Evolutionary conservation across 2,113 vertebrate genomes (phyloP).

Genomic region (Miniopterus natalensis): DNA sequence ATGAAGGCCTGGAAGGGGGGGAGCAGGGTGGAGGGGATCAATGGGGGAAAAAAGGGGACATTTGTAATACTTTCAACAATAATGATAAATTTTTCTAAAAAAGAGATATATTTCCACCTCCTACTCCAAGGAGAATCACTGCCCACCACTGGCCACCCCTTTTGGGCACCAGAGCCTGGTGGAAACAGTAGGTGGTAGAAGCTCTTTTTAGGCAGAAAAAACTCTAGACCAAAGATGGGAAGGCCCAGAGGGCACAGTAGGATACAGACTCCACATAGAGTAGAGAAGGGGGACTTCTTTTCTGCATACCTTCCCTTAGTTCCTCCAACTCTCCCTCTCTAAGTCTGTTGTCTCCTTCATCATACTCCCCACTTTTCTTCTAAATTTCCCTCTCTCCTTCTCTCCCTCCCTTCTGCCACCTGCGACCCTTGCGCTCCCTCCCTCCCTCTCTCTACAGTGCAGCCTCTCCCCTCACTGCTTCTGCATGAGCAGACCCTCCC

Average conservation of each 20-base stretch:
- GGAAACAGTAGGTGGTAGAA: background rate
- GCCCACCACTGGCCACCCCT: background rate
- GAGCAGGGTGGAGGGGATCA: too few relatives aligned
- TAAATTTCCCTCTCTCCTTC: background rate
- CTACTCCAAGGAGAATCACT: background rate
- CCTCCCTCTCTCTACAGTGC: background rate
- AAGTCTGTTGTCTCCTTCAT: background rate
- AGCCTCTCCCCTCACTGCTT: background rate
- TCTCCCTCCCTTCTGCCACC: constrained; percentile 6
- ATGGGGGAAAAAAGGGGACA: too few relatives aligned
- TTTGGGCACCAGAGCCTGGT: background rate
- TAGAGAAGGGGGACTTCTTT: background rate
- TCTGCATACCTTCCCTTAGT: background rate
- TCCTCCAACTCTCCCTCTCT: background rate
- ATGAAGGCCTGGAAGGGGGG: too few relatives aligned
- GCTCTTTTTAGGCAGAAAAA: background rate
- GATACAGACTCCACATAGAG: background rate
- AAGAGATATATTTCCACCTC: background rate
- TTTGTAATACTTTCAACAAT: too few relatives aligned
- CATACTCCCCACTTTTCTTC: background rate
- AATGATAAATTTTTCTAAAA: too few relatives aligned
- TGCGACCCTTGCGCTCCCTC: background rate
- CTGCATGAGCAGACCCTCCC: background rate
- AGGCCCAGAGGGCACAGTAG: background rate
- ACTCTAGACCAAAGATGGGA: background rate